Percentiles rank a stretch among this genome's conserved stretches.
These are phyloP conservation scores for Ethmia dodecea DNA, from an alignment of 2,888 invertebrate genomes.

Conservation along the genomic window DNA sequence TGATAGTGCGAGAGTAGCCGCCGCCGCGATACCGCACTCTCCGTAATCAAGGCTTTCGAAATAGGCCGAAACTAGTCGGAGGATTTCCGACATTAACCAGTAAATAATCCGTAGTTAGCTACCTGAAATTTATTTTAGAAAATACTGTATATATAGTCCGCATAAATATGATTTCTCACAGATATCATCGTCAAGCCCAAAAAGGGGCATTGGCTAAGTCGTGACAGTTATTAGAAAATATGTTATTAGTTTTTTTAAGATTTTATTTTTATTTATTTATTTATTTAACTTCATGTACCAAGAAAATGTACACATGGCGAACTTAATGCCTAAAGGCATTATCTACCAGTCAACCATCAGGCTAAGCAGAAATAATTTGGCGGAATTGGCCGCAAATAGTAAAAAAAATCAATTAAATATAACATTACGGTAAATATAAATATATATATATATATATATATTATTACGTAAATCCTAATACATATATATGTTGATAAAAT, in stretches of 20 bases:
- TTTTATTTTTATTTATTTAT: no score
- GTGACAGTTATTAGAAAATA: conserved; percentile 1
- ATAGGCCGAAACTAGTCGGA: background rate
- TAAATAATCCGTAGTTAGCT: background rate
- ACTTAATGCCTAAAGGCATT: no score
- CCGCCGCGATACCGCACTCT: background rate
- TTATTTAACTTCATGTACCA: no score
- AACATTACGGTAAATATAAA: no score
- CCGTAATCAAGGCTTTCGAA: background rate
- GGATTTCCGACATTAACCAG: background rate
- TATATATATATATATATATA: no score
- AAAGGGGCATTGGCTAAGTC: conserved; percentile 3
- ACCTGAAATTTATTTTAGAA: conserved; percentile 1
- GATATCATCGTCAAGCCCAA: conserved; percentile 3
- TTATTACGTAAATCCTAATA: no score
- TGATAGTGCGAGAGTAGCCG: background rate
- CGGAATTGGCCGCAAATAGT: no score
- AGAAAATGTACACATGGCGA: no score
- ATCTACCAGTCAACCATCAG: no score
- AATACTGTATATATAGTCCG: background rate
- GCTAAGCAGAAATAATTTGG: no score
- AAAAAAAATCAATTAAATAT: no score
- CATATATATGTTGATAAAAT: no score
- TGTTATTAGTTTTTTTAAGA: background rate
- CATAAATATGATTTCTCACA: conserved; percentile 1